Base-by-base conservation (phyloP, 23 tunicate species). In the Botrylloides violaceus region DNA sequence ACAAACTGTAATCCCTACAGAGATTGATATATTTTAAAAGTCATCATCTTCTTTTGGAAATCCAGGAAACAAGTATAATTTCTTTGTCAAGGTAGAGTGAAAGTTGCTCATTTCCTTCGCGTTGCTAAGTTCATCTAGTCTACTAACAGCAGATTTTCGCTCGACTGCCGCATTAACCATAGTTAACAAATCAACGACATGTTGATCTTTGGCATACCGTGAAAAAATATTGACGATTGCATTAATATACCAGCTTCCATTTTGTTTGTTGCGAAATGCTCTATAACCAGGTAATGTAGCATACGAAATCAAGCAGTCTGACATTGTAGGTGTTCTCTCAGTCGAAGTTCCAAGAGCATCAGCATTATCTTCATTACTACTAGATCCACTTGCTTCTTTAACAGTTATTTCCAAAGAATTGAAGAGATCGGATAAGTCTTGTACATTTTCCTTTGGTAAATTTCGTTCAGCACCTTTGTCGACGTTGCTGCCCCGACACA, bases 91-190 rank as follows among this genome's bases (percentile, higher is more conserved):
- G 33, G 63, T 70, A 31, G 81, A 80, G 19, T 71, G 63, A 34
- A 77, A 64, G 43, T 76, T 81, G 3, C 83, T 80, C 90, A 83
- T 83, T 71, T 60, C 78, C 34, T 83, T 83, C 66, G 81, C 63
- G 61, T 59, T 26, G 27, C 49, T 34, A 1, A 65, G 2, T 22
- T 68, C 12, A 6, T 7, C 7, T 27, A 73, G 66, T 3, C 34
- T 71, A 3, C 61, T 35, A 20, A 49, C 21, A 3, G 79, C 90
- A 23, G 70, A 24, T 62, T 83, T 83, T 22, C 58, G 71, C 76
- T 64, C 34, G 36, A 75, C 26, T 2, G 32, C 79, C 18, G 32
- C 23, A 34, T 37, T 75, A 5, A 83, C 90, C 58, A 57, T 65
- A 48, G 79, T 83, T 55, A 83, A 53, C 71, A 83, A 33, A 18